Evolutionary conservation across 2,797 vertebrate species (phyloP).

Genomic region (Leuciscus waleckii): DNA sequence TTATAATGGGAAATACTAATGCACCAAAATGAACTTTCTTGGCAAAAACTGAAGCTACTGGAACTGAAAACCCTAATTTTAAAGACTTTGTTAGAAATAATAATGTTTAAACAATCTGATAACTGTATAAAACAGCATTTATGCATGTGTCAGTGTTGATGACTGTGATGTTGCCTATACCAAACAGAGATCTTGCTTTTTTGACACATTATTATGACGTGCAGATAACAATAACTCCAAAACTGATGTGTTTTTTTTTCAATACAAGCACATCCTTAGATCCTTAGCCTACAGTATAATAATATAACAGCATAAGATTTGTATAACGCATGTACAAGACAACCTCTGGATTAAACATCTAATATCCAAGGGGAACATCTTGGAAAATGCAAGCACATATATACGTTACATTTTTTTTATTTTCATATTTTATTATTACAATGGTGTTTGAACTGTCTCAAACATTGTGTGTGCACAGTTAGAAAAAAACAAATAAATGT

Average conservation of each 20-base stretch:
- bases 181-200: background rate
- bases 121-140: background rate
- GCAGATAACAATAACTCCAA: background rate
- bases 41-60: background rate
- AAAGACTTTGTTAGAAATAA: background rate
- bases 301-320: background rate
- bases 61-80: background rate
- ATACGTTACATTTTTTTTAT: background rate
- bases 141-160: background rate
- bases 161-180: background rate
- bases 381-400: background rate
- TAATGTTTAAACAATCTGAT: background rate
- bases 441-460: background rate
- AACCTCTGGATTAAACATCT: background rate
- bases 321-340: background rate
- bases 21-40: slow-evolving; percentile 11
- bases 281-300: background rate
- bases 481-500: background rate
- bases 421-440: background rate
- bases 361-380: background rate
- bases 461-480: background rate
- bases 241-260: background rate
- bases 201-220: background rate
- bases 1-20: background rate
- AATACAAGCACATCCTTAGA: background rate